Conservation (phyloP, 2,797 vertebrate species). For the Amazona ochrocephala region DNA sequence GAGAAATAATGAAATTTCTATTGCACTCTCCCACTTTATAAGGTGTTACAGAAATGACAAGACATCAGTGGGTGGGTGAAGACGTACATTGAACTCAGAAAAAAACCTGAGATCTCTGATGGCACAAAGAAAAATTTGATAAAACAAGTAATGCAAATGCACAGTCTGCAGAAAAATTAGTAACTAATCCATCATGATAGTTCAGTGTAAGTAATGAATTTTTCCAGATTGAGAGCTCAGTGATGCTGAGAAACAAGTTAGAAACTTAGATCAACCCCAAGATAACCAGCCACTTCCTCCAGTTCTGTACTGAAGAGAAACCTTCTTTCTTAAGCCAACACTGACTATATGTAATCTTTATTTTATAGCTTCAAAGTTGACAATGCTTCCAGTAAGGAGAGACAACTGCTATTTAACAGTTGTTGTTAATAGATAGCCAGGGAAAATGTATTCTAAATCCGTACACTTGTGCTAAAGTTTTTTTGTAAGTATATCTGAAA, state of each 20-base stretch:
- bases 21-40: background rate
- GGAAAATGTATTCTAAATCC: slow-evolving; percentile 17
- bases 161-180: slow-evolving; percentile 1
- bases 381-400: background rate
- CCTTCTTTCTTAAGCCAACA: background rate
- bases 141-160: background rate
- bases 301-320: background rate
- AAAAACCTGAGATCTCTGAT: background rate
- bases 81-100: background rate
- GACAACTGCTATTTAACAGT: background rate
- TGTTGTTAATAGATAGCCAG: background rate
- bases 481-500: slow-evolving; percentile 33
- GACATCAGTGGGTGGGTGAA: background rate
- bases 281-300: background rate
- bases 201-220: background rate
- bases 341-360: background rate
- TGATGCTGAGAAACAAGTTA: background rate
- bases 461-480: background rate
- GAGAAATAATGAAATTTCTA: background rate
- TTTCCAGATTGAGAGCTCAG: background rate
- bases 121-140: background rate
- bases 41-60: background rate
- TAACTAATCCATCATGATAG: background rate
- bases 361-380: background rate
- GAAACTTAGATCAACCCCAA: background rate